A percentile compares a stretch with the other conserved stretches of the same genome.
phyloP scores from a whole-genome alignment of 2,113 vertebrate species.

The Nothobranchius kuhntae region DNA sequence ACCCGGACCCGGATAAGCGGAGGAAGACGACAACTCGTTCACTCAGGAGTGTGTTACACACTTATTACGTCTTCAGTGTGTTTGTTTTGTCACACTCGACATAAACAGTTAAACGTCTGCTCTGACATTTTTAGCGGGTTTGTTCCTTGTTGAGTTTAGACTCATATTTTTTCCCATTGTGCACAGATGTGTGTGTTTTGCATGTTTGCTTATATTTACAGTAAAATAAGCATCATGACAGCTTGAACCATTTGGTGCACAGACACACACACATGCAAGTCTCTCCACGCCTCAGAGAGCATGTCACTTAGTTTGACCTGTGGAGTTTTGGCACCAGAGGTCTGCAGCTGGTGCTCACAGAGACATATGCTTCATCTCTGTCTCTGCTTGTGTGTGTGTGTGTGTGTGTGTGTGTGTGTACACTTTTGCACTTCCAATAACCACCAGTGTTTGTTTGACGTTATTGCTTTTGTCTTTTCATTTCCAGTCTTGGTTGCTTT shows the following conservation, averaged over 20 bases:
- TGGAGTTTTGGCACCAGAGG: slow-evolving; percentile 79
- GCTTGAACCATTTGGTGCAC: slow-evolving; percentile 48
- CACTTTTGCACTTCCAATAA: slow-evolving; percentile 51
- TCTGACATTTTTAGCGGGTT: not conserved
- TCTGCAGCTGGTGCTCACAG: slow-evolving; percentile 76
- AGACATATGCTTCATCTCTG: slow-evolving; percentile 76
- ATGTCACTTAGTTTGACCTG: slow-evolving; percentile 77
- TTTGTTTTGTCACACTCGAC: slow-evolving; percentile 19
- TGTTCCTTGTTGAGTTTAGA: slow-evolving; percentile 11
- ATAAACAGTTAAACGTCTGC: slow-evolving; percentile 1
- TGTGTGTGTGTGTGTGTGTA: slow-evolving; percentile 35
- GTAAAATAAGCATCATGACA: slow-evolving; percentile 33
- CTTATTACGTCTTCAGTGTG: slow-evolving; percentile 8
- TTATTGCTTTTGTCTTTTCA: slow-evolving; percentile 74
- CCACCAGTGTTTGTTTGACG: slow-evolving; percentile 56
- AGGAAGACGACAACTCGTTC: no score
- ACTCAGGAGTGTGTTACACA: not conserved
- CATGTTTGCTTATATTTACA: not conserved
- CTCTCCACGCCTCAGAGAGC: slow-evolving; percentile 59
- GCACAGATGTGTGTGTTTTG: no score
- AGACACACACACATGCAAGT: slow-evolving; percentile 33
- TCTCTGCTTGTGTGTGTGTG: slow-evolving; percentile 20
- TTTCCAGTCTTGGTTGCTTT: slow-evolving; percentile 48
- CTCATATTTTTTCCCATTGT: not conserved
- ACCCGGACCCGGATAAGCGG: no score